Evolutionary conservation across 1,140 invertebrate genomes (phyloP).

Genomic region (Nasonia giraulti): DNA sequence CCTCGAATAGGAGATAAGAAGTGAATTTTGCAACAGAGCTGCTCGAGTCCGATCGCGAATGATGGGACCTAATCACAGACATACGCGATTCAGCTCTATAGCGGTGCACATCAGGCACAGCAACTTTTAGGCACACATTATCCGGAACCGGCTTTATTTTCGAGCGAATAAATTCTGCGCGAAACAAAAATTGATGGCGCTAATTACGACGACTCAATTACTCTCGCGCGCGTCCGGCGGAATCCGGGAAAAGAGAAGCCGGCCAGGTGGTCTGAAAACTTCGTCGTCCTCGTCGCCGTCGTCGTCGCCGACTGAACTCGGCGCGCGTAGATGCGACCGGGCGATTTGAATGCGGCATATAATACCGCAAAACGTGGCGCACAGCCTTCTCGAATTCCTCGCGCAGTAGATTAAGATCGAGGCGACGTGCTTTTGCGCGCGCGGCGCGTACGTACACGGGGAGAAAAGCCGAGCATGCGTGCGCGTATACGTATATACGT

Average conservation of each 20-base stretch:
- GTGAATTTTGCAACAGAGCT: neutral
- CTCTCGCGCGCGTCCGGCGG: neutral
- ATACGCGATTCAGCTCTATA: too few relatives aligned
- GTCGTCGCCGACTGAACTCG: too few relatives aligned
- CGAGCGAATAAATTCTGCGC: too few relatives aligned
- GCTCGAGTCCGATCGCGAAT: too few relatives aligned
- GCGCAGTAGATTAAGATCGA: conserved; percentile 62
- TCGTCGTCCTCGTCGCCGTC: too few relatives aligned
- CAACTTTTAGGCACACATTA: too few relatives aligned
- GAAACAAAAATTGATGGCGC: too few relatives aligned
- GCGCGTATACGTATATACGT: neutral
- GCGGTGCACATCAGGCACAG: too few relatives aligned
- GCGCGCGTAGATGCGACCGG: neutral
- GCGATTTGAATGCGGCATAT: conserved; percentile 6
- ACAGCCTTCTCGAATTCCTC: conserved; percentile 61
- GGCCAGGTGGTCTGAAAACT: neutral
- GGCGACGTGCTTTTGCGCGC: conserved; percentile 23
- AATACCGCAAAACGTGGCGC: conserved; percentile 42
- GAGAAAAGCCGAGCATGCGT: conserved; percentile 53
- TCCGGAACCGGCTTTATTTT: too few relatives aligned
- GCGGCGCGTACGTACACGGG: neutral
- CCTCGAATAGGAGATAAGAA: neutral
- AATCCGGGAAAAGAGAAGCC: neutral
- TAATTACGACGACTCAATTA: conserved; percentile 6
- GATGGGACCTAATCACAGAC: too few relatives aligned